phyloP scores from a whole-genome alignment of 2,888 invertebrate genomes.

The Schizotus pectinicornis region DNA sequence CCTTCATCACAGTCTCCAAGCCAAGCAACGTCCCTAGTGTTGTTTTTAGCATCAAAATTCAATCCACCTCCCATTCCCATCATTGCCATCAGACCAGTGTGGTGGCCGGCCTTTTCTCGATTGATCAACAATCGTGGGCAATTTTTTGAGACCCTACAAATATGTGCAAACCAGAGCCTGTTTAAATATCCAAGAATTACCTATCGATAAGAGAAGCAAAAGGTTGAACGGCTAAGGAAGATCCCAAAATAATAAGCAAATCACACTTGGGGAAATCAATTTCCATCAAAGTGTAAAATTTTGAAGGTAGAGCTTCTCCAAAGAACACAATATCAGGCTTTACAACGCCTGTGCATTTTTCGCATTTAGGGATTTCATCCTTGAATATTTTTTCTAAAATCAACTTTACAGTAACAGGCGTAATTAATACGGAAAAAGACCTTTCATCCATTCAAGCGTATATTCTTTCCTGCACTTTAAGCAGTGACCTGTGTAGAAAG shows the following conservation, averaged over 20 bases:
- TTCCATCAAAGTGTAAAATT: constrained; percentile 73
- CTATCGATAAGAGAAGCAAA: constrained; percentile 88
- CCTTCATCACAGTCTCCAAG: constrained; percentile 86
- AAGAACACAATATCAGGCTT: constrained; percentile 98
- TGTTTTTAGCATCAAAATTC: constrained; percentile 69
- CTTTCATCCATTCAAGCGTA: constrained; percentile 85
- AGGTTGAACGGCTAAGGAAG: constrained; percentile 92
- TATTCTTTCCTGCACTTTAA: constrained; percentile 76
- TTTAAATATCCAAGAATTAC: constrained; percentile 58
- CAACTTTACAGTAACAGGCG: neutral
- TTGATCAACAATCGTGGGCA: constrained; percentile 88
- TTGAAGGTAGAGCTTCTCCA: constrained; percentile 84
- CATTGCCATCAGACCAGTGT: constrained; percentile 51
- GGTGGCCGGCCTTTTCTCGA: constrained; percentile 73
- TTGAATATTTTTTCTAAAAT: constrained; percentile 72
- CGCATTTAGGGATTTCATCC: constrained; percentile 79
- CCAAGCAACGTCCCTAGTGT: constrained; percentile 77
- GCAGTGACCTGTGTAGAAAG: constrained; percentile 89
- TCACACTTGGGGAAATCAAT: constrained; percentile 87
- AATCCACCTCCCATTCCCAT: constrained; percentile 66
- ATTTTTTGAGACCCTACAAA: constrained; percentile 67
- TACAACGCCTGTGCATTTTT: constrained; percentile 71
- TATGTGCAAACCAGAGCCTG: neutral
- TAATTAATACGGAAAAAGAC: constrained; percentile 54
- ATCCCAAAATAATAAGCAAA: constrained; percentile 92